Conservation (phyloP, 2,888 invertebrate genomes). For the Phragmatobia fuliginosa region DNA sequence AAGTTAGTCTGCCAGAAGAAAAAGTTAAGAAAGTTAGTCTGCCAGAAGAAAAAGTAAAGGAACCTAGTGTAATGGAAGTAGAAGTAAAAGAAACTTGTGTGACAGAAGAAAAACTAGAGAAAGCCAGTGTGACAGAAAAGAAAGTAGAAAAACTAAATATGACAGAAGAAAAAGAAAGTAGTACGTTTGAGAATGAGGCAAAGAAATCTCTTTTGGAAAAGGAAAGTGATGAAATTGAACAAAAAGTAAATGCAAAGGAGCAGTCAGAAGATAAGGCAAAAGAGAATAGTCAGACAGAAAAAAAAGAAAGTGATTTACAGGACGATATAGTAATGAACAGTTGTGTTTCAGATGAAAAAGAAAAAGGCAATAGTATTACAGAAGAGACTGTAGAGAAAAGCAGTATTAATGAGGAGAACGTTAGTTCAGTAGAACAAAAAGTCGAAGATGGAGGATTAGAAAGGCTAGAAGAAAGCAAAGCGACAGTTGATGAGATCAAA, state of each 20-base stretch:
- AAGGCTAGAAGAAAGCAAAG: background rate
- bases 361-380: background rate
- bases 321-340: background rate
- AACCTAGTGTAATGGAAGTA: background rate
- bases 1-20: conserved; percentile 35
- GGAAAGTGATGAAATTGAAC: background rate
- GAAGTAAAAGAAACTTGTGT: conserved; percentile 32
- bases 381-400: background rate
- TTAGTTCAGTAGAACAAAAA: background rate
- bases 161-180: conserved; percentile 6
- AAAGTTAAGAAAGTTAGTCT: conserved; percentile 31
- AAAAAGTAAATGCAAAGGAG: background rate
- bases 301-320: background rate
- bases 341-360: background rate
- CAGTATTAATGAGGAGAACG: background rate
- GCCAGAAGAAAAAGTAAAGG: conserved; percentile 39
- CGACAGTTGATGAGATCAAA: background rate
- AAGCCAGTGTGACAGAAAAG: conserved; percentile 39
- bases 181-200: background rate
- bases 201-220: background rate
- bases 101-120: conserved; percentile 44
- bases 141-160: conserved; percentile 31
- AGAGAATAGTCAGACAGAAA: background rate
- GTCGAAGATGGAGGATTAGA: background rate
- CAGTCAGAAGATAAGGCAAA: background rate